These are phyloP conservation scores for Leptarthrus brevirostris DNA, from an alignment of 2,888 invertebrate genomes.

Conservation along the genomic window DNA sequence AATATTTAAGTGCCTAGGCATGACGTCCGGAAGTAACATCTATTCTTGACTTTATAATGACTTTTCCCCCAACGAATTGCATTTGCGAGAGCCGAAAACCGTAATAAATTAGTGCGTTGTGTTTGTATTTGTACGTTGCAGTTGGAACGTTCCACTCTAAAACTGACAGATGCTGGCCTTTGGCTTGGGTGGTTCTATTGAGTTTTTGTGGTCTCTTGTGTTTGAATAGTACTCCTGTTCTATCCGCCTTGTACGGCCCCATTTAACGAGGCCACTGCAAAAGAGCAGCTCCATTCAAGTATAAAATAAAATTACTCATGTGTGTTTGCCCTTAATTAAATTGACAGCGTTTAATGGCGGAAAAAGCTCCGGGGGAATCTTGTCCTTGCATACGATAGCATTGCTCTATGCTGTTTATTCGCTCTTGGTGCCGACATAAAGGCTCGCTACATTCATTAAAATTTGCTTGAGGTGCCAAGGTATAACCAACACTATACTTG, in stretches of 20 bases:
- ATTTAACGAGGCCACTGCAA: not conserved
- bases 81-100: conserved; percentile 29
- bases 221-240: not conserved
- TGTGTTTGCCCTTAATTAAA: conserved; percentile 36
- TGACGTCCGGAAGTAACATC: not conserved
- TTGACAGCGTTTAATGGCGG: conserved; percentile 34
- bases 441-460: conserved; percentile 7
- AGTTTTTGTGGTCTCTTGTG: conserved; percentile 25
- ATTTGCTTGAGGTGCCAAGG: conserved; percentile 2
- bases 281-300: conserved; percentile 4
- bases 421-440: not conserved
- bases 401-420: not conserved
- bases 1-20: not conserved
- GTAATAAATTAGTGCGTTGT: conserved; percentile 23
- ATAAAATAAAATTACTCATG: conserved; percentile 41
- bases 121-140: not conserved
- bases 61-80: conserved; percentile 18
- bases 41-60: conserved; percentile 19
- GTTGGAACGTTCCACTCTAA: not conserved
- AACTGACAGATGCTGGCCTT: conserved; percentile 8
- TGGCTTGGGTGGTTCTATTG: conserved; percentile 4
- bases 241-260: not conserved
- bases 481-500: not conserved
- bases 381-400: not conserved
- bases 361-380: conserved; percentile 13